Percentiles rank a stretch among this genome's conserved stretches.
Conservation (phyloP, 2,797 vertebrate species). For the Anguilla obscura region DNA sequence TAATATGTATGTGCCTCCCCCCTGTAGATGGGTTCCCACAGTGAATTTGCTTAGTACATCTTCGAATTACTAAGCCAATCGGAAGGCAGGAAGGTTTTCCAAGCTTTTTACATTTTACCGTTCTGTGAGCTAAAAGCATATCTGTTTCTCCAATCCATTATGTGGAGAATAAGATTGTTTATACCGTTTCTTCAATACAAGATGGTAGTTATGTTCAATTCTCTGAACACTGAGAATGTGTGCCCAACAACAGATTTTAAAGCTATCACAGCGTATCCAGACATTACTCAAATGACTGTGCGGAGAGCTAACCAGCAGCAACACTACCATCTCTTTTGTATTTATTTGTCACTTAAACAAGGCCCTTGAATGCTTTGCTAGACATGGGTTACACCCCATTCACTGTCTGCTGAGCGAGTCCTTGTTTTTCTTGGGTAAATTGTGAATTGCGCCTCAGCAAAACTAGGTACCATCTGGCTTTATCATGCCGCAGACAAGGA, state of each 20-base stretch:
- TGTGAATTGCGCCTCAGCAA: not conserved
- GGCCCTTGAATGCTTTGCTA: not conserved
- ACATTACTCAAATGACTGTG: not conserved
- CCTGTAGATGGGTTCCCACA: too few species aligned
- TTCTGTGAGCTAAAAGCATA: not conserved
- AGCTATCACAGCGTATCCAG: not conserved
- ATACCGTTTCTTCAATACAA: not conserved
- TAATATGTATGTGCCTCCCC: too few species aligned
- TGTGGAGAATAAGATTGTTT: not conserved
- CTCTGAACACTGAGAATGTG: not conserved
- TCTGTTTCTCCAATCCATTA: not conserved
- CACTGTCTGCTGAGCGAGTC: not conserved
- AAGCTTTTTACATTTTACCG: not conserved
- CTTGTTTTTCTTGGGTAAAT: not conserved
- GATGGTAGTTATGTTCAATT: not conserved
- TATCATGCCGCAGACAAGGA: not conserved
- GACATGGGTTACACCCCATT: not conserved
- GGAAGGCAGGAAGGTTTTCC: not conserved
- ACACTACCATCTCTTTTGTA: slow-evolving; percentile 1
- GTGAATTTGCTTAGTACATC: too few species aligned
- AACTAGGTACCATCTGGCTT: slow-evolving; percentile 14
- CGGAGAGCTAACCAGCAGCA: not conserved
- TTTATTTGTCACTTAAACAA: slow-evolving; percentile 8
- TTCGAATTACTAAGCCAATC: not conserved
- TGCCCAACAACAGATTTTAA: not conserved